Percentiles rank a stretch among this genome's conserved stretches.
phyloP scores from a whole-genome alignment of 2,797 vertebrate species.

The Spinibarbus caldwelli region DNA sequence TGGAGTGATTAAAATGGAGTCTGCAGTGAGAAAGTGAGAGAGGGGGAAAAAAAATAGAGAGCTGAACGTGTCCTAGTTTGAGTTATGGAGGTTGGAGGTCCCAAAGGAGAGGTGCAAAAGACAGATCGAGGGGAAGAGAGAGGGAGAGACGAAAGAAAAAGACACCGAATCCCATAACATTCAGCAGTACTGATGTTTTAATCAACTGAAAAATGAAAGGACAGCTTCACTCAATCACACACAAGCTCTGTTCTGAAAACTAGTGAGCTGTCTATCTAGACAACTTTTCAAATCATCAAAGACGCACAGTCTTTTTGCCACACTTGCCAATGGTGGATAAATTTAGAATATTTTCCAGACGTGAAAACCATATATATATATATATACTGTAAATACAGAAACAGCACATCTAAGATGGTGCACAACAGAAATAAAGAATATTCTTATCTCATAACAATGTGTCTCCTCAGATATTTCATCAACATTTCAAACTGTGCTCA shows the following conservation, averaged over 20 bases:
- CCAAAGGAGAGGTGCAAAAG: constrained; percentile 38
- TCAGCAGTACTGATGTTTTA: constrained; percentile 31
- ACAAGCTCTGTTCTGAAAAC: background rate
- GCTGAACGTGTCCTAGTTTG: constrained; percentile 68
- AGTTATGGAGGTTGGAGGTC: constrained; percentile 57
- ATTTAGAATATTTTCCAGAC: background rate
- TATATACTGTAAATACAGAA: background rate
- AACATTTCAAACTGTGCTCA: background rate
- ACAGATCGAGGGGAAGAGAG: constrained; percentile 7
- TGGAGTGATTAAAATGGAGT: constrained; percentile 37
- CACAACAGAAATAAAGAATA: background rate
- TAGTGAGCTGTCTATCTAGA: background rate
- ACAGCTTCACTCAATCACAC: constrained; percentile 5
- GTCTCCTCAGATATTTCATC: background rate
- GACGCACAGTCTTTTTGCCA: background rate
- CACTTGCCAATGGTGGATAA: background rate
- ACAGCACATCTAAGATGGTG: background rate
- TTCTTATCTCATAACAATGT: background rate
- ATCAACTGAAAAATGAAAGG: constrained; percentile 26
- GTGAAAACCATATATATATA: background rate
- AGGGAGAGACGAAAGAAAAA: constrained; percentile 53
- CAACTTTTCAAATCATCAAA: background rate
- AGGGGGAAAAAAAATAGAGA: constrained; percentile 56
- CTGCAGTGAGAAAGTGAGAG: background rate
- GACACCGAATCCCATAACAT: background rate